Evolutionary conservation across 2,888 invertebrate species (phyloP).

Genomic region (Agrochola macilenta): DNA sequence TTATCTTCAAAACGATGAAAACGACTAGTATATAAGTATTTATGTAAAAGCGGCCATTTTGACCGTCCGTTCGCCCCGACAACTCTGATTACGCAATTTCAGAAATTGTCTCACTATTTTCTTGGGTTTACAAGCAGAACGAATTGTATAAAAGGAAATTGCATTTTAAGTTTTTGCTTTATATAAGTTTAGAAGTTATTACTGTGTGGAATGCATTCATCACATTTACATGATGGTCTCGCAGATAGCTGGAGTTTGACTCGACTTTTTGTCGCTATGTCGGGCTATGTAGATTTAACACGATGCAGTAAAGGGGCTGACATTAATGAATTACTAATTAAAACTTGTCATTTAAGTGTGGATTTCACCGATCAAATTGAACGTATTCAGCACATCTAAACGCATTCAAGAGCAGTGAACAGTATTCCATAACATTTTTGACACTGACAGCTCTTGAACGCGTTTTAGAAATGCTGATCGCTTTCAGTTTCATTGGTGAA

Average conservation of each 20-base stretch:
- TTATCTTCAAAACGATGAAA: constrained; percentile 62
- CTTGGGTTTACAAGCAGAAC: constrained; percentile 60
- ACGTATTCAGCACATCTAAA: too few relatives aligned
- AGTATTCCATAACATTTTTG: too few relatives aligned
- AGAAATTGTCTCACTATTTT: constrained; percentile 67
- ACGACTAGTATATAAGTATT: constrained; percentile 65
- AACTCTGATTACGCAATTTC: constrained; percentile 66
- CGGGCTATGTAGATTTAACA: neutral
- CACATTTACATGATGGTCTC: constrained; percentile 47
- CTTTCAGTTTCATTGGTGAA: too few relatives aligned
- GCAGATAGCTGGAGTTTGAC: constrained; percentile 28
- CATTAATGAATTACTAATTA: constrained; percentile 1
- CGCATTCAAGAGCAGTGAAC: too few relatives aligned
- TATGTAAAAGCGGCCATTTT: constrained; percentile 63
- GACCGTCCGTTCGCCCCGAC: constrained; percentile 58
- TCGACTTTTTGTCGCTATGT: constrained; percentile 1
- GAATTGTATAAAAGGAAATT: constrained; percentile 65
- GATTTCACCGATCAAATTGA: too few relatives aligned
- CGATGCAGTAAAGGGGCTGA: too few relatives aligned
- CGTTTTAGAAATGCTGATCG: too few relatives aligned
- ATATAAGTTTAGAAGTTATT: constrained; percentile 51
- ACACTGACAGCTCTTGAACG: too few relatives aligned
- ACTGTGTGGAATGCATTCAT: constrained; percentile 39
- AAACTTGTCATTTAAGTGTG: neutral
- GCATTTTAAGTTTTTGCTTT: constrained; percentile 63